Evolutionary conservation across 2,888 invertebrate genomes (phyloP).

Genomic region (Scaptomyza caliginosa): DNA sequence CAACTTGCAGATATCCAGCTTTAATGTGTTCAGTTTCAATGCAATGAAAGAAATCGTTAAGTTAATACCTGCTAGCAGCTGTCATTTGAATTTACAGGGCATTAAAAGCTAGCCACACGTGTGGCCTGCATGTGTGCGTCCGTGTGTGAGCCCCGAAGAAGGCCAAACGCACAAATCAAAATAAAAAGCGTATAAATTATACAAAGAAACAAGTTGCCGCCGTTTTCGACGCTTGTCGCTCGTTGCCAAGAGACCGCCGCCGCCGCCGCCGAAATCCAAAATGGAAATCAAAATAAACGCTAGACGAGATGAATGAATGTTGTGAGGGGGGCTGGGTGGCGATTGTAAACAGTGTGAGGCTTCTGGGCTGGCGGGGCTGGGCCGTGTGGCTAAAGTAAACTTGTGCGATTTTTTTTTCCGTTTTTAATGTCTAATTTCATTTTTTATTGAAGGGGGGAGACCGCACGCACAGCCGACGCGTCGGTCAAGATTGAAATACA

Average conservation of each 20-base stretch:
- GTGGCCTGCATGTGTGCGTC: conserved; percentile 14
- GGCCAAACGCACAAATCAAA: conserved; percentile 69
- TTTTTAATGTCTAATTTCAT: neutral
- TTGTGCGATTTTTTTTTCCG: conserved; percentile 13
- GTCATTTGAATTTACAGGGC: conserved; percentile 20
- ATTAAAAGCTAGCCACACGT: conserved; percentile 44
- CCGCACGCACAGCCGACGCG: conserved; percentile 37
- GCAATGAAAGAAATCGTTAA: too few relatives aligned
- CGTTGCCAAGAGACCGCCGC: conserved; percentile 34
- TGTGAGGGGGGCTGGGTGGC: neutral
- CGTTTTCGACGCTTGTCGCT: conserved; percentile 39
- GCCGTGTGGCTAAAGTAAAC: conserved; percentile 22
- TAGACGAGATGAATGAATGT: conserved; percentile 42
- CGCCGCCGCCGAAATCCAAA: conserved; percentile 31
- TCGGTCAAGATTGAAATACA: conserved; percentile 17
- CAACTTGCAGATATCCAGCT: conserved; percentile 6
- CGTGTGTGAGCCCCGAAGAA: conserved; percentile 26
- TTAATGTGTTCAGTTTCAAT: neutral
- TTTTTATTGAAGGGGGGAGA: conserved; percentile 12
- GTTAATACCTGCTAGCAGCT: neutral
- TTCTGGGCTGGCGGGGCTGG: neutral
- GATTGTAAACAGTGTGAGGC: neutral
- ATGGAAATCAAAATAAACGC: conserved; percentile 68
- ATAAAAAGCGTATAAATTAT: conserved; percentile 73
- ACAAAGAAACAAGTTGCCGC: conserved; percentile 66